Evolutionary conservation across 2,888 invertebrate species (phyloP), one percentile per base, ranked within the genome.

Genomic region (Morpho achilles): DNA sequence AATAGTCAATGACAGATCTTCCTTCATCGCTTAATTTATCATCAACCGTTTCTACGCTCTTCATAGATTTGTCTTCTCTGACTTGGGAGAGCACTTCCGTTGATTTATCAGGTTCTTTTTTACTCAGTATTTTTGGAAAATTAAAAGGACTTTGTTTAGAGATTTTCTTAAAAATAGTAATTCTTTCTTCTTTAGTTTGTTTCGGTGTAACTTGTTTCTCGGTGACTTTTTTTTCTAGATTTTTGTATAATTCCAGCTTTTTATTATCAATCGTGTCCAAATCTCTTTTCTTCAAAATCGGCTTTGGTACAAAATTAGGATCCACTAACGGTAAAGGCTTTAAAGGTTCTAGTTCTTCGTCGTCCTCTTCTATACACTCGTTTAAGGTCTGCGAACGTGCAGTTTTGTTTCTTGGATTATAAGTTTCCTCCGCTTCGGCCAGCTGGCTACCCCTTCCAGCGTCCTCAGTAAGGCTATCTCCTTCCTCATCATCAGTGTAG

Each of bases 231-330:
- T 32, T 32, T 5, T 43, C 60, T 44, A 56, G 53, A 56, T 53
- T 64, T 53, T 43, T 52, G 46, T 64, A 60, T 42, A 32, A 60
- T 56, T 52, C 62, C 77, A 80, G 10, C 61, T 46, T 59, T 73
- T 61, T 61, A 22, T 53, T 56, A n/a, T 45, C 76, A 32, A 70
- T 72, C 7, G 79, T 67, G 49, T 89, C 79, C 40, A 76, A 69
- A 64, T 91, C 92, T 59, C 92, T 87, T 57, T 92, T 91, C 74
- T 96, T 96, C 9, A 96, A 75, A 68, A 96, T 96, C 0, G 96
- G 96, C 76, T 96, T 96, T 0, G 96, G 96, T 42, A 94, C 82
- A 71, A 94, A 93, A 76, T 93, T 94, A 0, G 95, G 94, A 76
- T 94, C 93, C 0, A 94, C 93, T 49, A 94, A 80, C n/a, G 94